Base-by-base conservation (phyloP, 2,888 invertebrate genomes). In the Glaucopsyche alexis region DNA sequence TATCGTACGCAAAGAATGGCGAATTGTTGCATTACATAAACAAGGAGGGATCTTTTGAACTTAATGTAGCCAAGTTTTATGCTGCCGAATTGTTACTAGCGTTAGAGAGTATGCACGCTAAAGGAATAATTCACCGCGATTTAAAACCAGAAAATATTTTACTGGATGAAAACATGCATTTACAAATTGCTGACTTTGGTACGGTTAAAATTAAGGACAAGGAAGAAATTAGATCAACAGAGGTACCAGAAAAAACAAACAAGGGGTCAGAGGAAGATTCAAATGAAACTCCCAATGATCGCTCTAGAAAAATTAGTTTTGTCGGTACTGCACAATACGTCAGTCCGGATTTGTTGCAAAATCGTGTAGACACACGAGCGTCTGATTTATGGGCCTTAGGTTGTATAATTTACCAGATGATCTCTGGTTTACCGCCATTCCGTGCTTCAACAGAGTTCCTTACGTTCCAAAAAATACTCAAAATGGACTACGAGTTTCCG, bases 251-350 rank as follows among this genome's bases (percentile, higher is more conserved):
- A 38, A 60, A 60, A 14, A 81, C 77, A 60, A 74, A 77, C 38
- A 73, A 65, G 8, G 73, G 79, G 52, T 76, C 81, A 73, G 87
- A 87, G 55, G 88, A 89, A 72, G 89, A 91, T 14, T 78, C 81
- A 49, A 79, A 79, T 75, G 81, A 82, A 71, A 79, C 78, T 14
- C 85, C 88, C 78, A 89, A 88, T 79, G 89, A 90, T 74, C 90
- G 94, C 73, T 91, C 94, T 79, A 94, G 97, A 75, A 95, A 95
- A 80, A 96, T 96, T 82, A 97, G 97, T 87, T 99, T 99, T 89
- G 99, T 99, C 14, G 99, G 99, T 71, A 99, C 99, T 13, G 99
- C 99, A 2, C 99, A 99, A 86, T 99, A 99, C 88, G 99, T 99
- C 0, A 99, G 99, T 74, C 99, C 99, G 3, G 99, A 99, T 92